Percentiles rank a stretch among this genome's conserved stretches.
phyloP scores from a whole-genome alignment of 2,797 vertebrate genomes.

The Rhinella marina region DNA sequence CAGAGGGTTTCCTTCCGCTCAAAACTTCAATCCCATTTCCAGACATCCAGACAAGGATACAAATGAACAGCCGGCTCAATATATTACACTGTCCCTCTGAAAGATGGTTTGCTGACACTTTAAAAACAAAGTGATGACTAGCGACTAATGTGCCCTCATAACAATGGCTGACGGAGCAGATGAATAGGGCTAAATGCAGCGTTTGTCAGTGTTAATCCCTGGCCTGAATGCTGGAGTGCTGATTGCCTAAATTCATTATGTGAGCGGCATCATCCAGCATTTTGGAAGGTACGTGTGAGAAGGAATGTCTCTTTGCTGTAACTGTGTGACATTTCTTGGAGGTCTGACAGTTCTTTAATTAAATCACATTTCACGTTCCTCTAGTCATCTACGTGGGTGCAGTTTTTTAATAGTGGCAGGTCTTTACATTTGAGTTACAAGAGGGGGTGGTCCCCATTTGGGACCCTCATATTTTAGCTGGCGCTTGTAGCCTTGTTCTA shows the following conservation, averaged over 20 bases:
- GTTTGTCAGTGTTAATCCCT: constrained; percentile 75
- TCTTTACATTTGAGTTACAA: not conserved
- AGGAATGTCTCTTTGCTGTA: constrained; percentile 67
- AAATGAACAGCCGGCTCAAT: constrained; percentile 18
- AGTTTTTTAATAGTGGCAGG: not conserved
- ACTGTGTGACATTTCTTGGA: constrained; percentile 44
- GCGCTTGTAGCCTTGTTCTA: no score
- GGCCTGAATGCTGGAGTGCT: constrained; percentile 73
- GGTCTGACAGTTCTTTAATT: constrained; percentile 32
- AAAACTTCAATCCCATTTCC: not conserved
- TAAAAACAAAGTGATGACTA: constrained; percentile 71
- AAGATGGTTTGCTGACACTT: constrained; percentile 73
- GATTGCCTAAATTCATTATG: constrained; percentile 75
- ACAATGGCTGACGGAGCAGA: constrained; percentile 69
- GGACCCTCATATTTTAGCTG: not conserved
- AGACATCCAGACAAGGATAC: constrained; percentile 11
- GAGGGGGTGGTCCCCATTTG: not conserved
- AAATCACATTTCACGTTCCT: constrained; percentile 21
- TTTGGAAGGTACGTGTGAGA: constrained; percentile 66
- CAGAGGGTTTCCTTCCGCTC: not conserved
- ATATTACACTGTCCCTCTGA: constrained; percentile 20
- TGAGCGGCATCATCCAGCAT: constrained; percentile 67
- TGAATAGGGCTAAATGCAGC: constrained; percentile 71
- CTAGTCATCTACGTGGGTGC: not conserved
- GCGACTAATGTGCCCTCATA: constrained; percentile 67